A percentile compares a stretch with the other conserved stretches of the same genome.
Evolutionary conservation across 2,888 invertebrate species (phyloP).

Genomic region (Tachina fera): DNA sequence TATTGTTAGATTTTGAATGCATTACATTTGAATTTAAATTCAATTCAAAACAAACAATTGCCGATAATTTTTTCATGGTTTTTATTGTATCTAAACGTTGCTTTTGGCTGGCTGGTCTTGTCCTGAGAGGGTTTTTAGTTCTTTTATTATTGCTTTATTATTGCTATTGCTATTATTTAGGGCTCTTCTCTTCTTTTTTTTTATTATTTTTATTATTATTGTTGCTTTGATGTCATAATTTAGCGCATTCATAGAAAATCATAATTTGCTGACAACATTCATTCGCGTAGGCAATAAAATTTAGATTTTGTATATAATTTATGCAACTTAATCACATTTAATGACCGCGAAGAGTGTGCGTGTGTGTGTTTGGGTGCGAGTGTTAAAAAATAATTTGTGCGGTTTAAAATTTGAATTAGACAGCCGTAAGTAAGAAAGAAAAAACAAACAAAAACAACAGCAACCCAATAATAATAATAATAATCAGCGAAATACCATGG

Average conservation of each 20-base stretch:
- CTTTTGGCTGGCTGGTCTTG: slow-evolving; percentile 25
- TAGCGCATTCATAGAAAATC: slow-evolving; percentile 65
- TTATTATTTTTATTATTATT: slow-evolving; percentile 2
- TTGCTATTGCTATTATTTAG: slow-evolving; percentile 48
- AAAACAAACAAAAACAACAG: not conserved
- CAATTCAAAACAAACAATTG: slow-evolving; percentile 79
- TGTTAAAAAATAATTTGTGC: slow-evolving; percentile 28
- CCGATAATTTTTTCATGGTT: slow-evolving; percentile 79
- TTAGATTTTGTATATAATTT: slow-evolving; percentile 78
- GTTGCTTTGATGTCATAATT: slow-evolving; percentile 58
- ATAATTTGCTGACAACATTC: slow-evolving; percentile 68
- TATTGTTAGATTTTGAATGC: slow-evolving; percentile 60
- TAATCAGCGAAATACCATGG: slow-evolving; percentile 10
- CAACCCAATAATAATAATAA: slow-evolving; percentile 18
- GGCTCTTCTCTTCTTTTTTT: slow-evolving; percentile 6
- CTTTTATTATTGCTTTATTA: slow-evolving; percentile 35
- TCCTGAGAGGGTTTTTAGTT: slow-evolving; percentile 63
- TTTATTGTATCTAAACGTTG: slow-evolving; percentile 67
- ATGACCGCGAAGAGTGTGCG: slow-evolving; percentile 70
- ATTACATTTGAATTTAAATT: slow-evolving; percentile 72
- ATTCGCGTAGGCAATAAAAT: slow-evolving; percentile 71
- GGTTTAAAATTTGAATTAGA: slow-evolving; percentile 48
- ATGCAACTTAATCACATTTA: slow-evolving; percentile 81
- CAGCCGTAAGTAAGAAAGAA: slow-evolving; percentile 14
- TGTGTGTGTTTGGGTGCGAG: slow-evolving; percentile 41